Evolutionary conservation across 2,888 invertebrate genomes (phyloP).

Genomic region (Zhuqinia jingwanae): DNA sequence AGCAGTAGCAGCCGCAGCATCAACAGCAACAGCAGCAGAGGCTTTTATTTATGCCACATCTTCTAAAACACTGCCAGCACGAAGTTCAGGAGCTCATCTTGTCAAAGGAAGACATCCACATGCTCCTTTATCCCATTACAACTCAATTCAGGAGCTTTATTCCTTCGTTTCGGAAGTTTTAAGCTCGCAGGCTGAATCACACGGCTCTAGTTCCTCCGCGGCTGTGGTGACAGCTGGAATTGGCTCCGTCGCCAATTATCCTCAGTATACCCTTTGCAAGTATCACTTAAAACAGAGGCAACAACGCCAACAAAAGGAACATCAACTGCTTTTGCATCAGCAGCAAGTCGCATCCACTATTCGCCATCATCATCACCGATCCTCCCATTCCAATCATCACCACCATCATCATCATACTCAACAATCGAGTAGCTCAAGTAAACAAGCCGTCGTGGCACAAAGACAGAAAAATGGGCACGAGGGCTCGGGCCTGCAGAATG

Average conservation of each 20-base stretch:
- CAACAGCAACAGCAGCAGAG: slow-evolving; percentile 27
- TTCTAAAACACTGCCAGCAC: slow-evolving; percentile 60
- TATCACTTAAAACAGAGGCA: slow-evolving; percentile 66
- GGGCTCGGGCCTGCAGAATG: slow-evolving; percentile 61
- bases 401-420: slow-evolving; percentile 36
- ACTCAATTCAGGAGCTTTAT: slow-evolving; percentile 79
- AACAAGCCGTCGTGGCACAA: slow-evolving; percentile 72
- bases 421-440: slow-evolving; percentile 39
- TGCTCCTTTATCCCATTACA: slow-evolving; percentile 77
- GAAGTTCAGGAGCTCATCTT: slow-evolving; percentile 38
- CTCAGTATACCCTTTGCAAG: slow-evolving; percentile 67
- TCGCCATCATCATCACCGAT: slow-evolving; percentile 35
- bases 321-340: slow-evolving; percentile 50
- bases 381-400: slow-evolving; percentile 33
- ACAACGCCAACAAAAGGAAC: slow-evolving; percentile 56
- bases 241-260: slow-evolving; percentile 43
- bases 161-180: slow-evolving; percentile 79
- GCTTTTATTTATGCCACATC: slow-evolving; percentile 65
- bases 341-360: slow-evolving; percentile 42
- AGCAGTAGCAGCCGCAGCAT: slow-evolving; percentile 30
- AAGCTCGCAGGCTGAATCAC: slow-evolving; percentile 78
- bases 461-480: slow-evolving; percentile 73
- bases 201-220: slow-evolving; percentile 42
- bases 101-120: slow-evolving; percentile 46
- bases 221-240: slow-evolving; percentile 55